phyloP scores from a whole-genome alignment of 2,113 vertebrate genomes.

The Corythornis cristatus region DNA sequence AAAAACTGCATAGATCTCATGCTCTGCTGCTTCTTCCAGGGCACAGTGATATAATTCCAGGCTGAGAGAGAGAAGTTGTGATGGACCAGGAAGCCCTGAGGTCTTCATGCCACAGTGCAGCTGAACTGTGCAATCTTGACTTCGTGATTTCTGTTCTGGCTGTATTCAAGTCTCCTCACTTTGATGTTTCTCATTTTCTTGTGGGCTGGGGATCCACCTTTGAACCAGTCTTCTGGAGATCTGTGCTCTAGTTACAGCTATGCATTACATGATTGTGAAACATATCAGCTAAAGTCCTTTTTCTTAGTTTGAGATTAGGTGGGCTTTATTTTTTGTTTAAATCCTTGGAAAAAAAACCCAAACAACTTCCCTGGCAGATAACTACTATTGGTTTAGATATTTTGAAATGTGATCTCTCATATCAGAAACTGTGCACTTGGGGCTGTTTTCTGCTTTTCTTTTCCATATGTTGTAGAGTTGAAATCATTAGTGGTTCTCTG shows the following conservation, averaged over 20 bases:
- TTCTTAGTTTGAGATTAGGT: not conserved
- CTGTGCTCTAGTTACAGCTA: not conserved
- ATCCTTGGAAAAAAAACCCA: not conserved
- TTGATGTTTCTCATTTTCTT: slow-evolving; percentile 5
- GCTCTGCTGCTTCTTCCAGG: not conserved
- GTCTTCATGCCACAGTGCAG: not conserved
- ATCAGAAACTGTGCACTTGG: not conserved
- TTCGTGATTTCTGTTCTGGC: slow-evolving; percentile 11
- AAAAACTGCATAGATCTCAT: not conserved
- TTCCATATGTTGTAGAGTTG: not conserved
- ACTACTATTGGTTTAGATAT: not conserved
- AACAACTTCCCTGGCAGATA: not conserved
- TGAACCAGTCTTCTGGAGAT: slow-evolving; percentile 8
- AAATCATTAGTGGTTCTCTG: not conserved
- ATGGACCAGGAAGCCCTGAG: not conserved
- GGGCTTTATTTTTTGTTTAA: not conserved
- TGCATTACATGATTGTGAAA: not conserved
- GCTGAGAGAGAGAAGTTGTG: not conserved
- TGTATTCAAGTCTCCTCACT: not conserved
- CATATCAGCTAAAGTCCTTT: not conserved
- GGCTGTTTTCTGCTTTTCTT: not conserved
- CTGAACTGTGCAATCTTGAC: not conserved
- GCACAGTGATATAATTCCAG: not conserved
- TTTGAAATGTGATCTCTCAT: not conserved
- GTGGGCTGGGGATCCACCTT: not conserved